phyloP scores from a whole-genome alignment of 2,888 invertebrate species.

The Scaptomyza parva region DNA sequence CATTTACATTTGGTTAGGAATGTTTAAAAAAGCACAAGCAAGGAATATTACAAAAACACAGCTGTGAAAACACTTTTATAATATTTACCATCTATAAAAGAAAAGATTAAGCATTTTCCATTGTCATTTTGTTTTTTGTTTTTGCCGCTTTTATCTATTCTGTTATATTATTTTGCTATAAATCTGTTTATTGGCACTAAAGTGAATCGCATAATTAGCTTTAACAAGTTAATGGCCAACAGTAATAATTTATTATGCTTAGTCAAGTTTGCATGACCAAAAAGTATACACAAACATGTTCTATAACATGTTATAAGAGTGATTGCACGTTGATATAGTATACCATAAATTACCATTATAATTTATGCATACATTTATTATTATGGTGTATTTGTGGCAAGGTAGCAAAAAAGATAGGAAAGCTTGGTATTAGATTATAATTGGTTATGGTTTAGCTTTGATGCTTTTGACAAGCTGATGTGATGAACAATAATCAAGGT shows the following conservation, averaged over 20 bases:
- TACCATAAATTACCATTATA: conserved; percentile 2
- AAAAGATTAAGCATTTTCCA: background rate
- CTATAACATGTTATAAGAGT: background rate
- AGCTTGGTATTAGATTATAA: background rate
- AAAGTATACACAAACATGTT: background rate
- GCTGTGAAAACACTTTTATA: background rate
- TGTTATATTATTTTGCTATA: conserved; percentile 1
- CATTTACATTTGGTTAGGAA: conserved; percentile 4
- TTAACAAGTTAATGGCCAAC: conserved; percentile 8
- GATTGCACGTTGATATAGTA: conserved; percentile 5
- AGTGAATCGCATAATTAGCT: background rate
- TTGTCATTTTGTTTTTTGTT: background rate
- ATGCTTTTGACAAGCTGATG: background rate
- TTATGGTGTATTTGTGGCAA: conserved; percentile 2
- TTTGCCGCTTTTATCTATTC: background rate
- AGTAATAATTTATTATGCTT: background rate
- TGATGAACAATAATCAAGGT: background rate
- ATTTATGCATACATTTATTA: conserved; percentile 12
- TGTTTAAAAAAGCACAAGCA: background rate
- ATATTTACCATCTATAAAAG: background rate
- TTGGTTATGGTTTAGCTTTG: background rate
- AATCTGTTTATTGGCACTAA: conserved; percentile 17
- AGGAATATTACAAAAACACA: background rate
- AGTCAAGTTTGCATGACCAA: conserved; percentile 3
- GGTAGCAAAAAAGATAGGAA: background rate